phyloP scores from a whole-genome alignment of 1,140 invertebrate species.

The Sogatella furcifera region DNA sequence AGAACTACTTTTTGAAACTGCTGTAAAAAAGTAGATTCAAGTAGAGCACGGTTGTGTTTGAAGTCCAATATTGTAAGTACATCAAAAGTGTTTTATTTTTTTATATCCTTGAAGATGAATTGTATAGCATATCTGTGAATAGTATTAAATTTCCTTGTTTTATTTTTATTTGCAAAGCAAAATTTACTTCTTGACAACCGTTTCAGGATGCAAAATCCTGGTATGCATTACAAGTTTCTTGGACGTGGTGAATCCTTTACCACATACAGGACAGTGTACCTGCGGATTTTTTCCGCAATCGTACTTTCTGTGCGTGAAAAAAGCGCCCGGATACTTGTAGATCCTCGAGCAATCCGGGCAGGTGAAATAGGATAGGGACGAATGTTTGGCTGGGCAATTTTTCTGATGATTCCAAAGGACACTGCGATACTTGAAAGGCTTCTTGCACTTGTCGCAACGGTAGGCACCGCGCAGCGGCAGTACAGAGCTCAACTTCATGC shows the following conservation, averaged over 20 bases:
- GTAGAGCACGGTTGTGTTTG: too few relatives aligned
- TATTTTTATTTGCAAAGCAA: too few relatives aligned
- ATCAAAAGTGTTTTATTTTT: too few relatives aligned
- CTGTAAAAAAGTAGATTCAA: too few relatives aligned
- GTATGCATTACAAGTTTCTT: constrained; percentile 12
- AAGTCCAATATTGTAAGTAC: too few relatives aligned
- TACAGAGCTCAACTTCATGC: constrained; percentile 12
- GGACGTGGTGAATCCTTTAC: constrained; percentile 12
- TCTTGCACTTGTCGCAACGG: constrained; percentile 8
- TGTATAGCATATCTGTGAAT: too few relatives aligned
- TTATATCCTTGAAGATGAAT: too few relatives aligned
- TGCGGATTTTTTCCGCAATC: constrained; percentile 38
- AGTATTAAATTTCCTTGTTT: too few relatives aligned
- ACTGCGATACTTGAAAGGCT: constrained; percentile 14
- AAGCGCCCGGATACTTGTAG: constrained; percentile 59
- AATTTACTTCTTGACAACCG: too few relatives aligned
- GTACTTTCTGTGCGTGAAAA: constrained; percentile 27
- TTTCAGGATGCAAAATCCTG: constrained; percentile 12
- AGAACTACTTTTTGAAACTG: too few relatives aligned
- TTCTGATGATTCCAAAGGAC: constrained; percentile 13
- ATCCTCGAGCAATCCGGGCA: constrained; percentile 65
- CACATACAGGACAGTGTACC: constrained; percentile 30
- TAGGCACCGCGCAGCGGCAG: constrained; percentile 2
- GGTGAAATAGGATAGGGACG: neutral
- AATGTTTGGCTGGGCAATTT: constrained; percentile 20